Conservation (phyloP, 2,888 invertebrate species). For the Cephus nigrinus region DNA sequence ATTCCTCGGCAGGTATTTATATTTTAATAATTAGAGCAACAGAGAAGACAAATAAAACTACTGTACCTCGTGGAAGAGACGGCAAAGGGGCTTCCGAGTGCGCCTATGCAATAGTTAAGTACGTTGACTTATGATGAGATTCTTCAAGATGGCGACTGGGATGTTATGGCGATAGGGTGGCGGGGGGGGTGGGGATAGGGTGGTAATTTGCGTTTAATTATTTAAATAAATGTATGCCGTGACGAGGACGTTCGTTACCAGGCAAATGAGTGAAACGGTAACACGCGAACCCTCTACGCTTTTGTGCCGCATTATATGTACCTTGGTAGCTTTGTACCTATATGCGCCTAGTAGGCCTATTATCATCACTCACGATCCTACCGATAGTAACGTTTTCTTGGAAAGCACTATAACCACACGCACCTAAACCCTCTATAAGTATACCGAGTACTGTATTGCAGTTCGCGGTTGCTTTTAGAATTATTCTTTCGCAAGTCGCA, state of each 20-base stretch:
- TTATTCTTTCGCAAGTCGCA: neutral
- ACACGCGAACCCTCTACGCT: conserved; percentile 42
- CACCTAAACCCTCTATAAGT: neutral
- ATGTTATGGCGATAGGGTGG: neutral
- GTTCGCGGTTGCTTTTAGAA: neutral
- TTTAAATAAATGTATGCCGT: conserved; percentile 60
- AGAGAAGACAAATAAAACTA: neutral
- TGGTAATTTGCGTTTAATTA: conserved; percentile 57
- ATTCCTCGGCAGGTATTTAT: neutral
- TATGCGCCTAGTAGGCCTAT: conserved; percentile 29
- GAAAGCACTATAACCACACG: conserved; percentile 22
- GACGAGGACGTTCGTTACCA: conserved; percentile 57
- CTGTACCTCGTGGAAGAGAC: neutral
- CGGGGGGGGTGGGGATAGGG: neutral
- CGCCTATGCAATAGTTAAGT: neutral
- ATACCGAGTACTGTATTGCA: neutral
- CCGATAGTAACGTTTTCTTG: conserved; percentile 74
- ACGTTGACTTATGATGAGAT: neutral
- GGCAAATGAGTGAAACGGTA: conserved; percentile 60
- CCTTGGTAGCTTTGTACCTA: conserved; percentile 36
- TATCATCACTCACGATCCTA: conserved; percentile 66
- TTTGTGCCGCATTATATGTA: neutral
- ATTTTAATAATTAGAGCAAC: neutral
- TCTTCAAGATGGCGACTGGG: neutral
- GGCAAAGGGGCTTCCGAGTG: neutral